Percentiles rank a stretch among this genome's conserved stretches.
These are phyloP conservation scores for Pipistrellus kuhlii DNA, from an alignment of 2,797 vertebrate species.

Conservation along the genomic window DNA sequence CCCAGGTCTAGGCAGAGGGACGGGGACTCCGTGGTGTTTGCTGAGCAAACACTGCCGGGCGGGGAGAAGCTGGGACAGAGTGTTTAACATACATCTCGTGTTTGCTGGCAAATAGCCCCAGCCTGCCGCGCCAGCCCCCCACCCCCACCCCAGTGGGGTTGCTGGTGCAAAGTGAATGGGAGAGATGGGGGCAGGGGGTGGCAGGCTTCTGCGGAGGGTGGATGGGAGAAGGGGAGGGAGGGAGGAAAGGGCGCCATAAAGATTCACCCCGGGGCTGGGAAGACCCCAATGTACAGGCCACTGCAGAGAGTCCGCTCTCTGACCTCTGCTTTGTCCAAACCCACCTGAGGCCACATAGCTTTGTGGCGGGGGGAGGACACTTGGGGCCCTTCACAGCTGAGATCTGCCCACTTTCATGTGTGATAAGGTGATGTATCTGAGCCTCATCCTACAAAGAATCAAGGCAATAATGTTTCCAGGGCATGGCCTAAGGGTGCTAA, in stretches of 20 bases:
- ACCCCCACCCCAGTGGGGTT: not conserved
- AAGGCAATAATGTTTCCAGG: not conserved
- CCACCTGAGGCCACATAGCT: not conserved
- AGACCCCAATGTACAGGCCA: not conserved
- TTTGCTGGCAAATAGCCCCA: conserved; percentile 84
- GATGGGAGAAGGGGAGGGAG: too few species aligned
- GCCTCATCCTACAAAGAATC: not conserved
- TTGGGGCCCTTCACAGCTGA: not conserved
- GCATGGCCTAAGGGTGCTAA: rapidly evolving
- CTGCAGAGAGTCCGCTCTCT: not conserved
- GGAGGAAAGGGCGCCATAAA: not conserved
- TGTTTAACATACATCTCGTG: conserved; percentile 80
- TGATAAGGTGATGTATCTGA: not conserved
- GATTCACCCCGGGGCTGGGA: not conserved
- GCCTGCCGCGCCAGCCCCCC: not conserved
- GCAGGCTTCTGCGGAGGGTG: not conserved
- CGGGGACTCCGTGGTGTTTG: conserved; percentile 87
- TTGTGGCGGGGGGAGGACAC: not conserved
- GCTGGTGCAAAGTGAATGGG: not conserved
- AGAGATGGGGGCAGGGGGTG: not conserved
- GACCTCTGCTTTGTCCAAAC: not conserved
- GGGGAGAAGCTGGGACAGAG: conserved; percentile 76
- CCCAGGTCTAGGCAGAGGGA: conserved; percentile 35
- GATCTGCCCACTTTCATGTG: not conserved
- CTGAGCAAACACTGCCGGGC: conserved; percentile 85